phyloP scores from a whole-genome alignment of 2,888 invertebrate species.

The Eurytoma adleriae region DNA sequence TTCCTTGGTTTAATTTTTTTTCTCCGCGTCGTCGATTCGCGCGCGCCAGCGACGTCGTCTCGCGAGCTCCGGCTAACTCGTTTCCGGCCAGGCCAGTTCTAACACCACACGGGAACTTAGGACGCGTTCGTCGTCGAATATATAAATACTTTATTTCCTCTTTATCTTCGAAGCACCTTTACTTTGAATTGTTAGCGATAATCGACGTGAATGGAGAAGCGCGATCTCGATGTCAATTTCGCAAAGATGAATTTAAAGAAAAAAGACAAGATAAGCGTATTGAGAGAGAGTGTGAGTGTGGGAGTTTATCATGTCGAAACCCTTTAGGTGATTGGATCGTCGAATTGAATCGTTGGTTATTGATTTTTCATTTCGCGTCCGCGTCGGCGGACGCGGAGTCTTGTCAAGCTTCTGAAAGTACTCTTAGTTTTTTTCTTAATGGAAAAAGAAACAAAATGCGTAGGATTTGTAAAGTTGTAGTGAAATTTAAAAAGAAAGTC shows the following conservation, averaged over 20 bases:
- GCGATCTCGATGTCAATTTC: conserved; percentile 56
- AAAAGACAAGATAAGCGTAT: conserved; percentile 44
- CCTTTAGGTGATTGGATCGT: conserved; percentile 50
- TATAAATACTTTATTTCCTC: conserved; percentile 29
- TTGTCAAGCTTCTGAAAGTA: conserved; percentile 54
- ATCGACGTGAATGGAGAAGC: conserved; percentile 23
- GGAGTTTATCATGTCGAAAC: conserved; percentile 46
- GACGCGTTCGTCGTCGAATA: conserved; percentile 20
- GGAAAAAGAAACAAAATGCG: conserved; percentile 23
- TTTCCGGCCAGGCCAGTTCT: conserved; percentile 64
- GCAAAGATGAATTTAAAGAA: conserved; percentile 18
- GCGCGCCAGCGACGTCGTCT: conserved; percentile 58
- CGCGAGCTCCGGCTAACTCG: conserved; percentile 63
- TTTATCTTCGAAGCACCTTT: conserved; percentile 46
- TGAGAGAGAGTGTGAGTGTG: conserved; percentile 24
- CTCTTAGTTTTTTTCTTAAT: conserved; percentile 37
- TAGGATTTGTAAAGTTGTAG: conserved; percentile 54
- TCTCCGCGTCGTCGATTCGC: conserved; percentile 52
- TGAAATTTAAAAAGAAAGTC: conserved; percentile 24
- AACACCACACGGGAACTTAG: conserved; percentile 57
- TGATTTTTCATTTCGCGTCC: conserved; percentile 33
- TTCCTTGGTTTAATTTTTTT: background rate
- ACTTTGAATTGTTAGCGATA: conserved; percentile 49
- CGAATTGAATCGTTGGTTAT: conserved; percentile 48
- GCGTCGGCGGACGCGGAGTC: conserved; percentile 23